Base-by-base conservation (phyloP, 1,140 invertebrate species). In the Drosophila obscura region DNA sequence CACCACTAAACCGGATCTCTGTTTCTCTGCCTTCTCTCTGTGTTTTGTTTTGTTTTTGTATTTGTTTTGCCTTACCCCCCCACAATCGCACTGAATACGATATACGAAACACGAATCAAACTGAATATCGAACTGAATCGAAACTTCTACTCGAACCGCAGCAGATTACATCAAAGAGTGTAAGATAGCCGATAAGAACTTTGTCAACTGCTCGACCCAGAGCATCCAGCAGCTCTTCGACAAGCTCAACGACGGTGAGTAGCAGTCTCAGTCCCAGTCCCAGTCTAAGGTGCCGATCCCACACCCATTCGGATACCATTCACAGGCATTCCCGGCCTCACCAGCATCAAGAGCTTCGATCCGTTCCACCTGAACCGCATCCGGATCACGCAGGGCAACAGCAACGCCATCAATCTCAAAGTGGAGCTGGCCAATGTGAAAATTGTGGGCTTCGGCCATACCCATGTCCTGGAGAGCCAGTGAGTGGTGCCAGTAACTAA, bases 101-200 rank as follows among this genome's bases (percentile, higher is more conserved):
- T 16, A 7, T 26, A 11, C 5, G 53, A 61, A 71, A 60, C 73
- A 41, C 53, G 52, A 65, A 51, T 31, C 22, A 65, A 56, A 50
- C 45, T 41, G 50, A 51, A n/a, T 68, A 68, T 50, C 73, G 62
- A 82, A 74, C 52, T 76, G 55, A 76, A 77, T 58, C 46, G 31
- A 79, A 73, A 89, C 76, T 85, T 81, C 60, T 78, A 87, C 74
- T 80, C 81, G 64, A 90, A 90, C 81, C 94, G 91, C 92, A 95
- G 94, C 94, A 45, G 92, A 93, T 92, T 95, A 93, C 88, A 93
- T 95, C 52, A 93, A 93, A 84, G 94, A 94, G 79, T 95, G 94
- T 91, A 92, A 92, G 66, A 94, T 93, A 91, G 94, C 93, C 69
- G 93, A 94, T 80, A 93, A 93, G 60, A 92, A 94, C 64, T 95